A percentile compares a stretch with the other conserved stretches of the same genome.
phyloP scores from a whole-genome alignment of 2,113 vertebrate species.

The Chrysemys picta region DNA sequence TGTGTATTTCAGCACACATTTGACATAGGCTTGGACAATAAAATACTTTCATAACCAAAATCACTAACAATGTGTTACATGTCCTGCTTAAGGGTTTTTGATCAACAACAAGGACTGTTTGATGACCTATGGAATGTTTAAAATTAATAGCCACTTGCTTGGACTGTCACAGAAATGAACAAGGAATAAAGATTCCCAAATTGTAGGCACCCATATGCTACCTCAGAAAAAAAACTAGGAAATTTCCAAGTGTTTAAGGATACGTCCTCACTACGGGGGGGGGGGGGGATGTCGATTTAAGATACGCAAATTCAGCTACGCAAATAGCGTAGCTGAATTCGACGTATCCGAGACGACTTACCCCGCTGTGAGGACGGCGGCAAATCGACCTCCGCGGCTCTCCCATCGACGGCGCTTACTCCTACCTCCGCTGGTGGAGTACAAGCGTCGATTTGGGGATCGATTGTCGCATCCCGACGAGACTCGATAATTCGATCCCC shows the following conservation, averaged over 20 bases:
- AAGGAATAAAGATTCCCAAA: background rate
- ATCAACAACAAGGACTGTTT: background rate
- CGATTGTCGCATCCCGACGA: too few relatives aligned
- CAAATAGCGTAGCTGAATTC: too few relatives aligned
- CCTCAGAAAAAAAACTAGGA: background rate
- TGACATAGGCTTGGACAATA: background rate
- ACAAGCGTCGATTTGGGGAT: too few relatives aligned
- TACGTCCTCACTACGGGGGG: too few relatives aligned
- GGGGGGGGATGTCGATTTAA: too few relatives aligned
- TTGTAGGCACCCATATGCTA: background rate
- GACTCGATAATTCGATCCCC: too few relatives aligned
- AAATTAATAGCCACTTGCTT: background rate
- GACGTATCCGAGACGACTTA: too few relatives aligned
- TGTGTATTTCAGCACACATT: slow-evolving; percentile 18
- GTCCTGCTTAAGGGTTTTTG: background rate
- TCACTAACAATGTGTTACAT: background rate
- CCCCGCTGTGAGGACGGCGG: too few relatives aligned
- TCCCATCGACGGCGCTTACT: too few relatives aligned
- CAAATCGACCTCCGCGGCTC: too few relatives aligned
- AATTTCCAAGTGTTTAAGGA: background rate
- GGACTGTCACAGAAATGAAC: background rate
- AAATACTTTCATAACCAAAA: background rate
- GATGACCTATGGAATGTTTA: background rate
- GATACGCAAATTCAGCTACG: too few relatives aligned
- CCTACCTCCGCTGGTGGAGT: too few relatives aligned